Percentiles rank a stretch among this genome's conserved stretches.
Evolutionary conservation across 1,140 invertebrate genomes (phyloP).

Genomic region (Adoxophyes honmai): DNA sequence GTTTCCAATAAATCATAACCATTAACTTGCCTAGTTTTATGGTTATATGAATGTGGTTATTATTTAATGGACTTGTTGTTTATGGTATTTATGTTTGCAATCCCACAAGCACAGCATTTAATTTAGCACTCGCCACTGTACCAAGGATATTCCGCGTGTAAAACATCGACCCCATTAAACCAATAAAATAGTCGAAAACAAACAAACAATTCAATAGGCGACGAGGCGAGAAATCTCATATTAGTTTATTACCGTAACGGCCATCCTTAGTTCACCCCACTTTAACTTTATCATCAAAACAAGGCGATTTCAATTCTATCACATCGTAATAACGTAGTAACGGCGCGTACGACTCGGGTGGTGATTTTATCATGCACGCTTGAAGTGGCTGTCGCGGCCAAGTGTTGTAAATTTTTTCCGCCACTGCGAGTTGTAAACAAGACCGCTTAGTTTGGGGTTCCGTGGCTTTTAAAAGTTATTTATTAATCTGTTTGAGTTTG

Average conservation of each 20-base stretch:
- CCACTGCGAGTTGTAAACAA: conserved; percentile 20
- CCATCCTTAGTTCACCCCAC: not conserved
- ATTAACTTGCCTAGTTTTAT: too few species aligned
- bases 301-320: not conserved
- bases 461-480: not conserved
- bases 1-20: too few species aligned
- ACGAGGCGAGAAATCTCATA: conserved; percentile 13
- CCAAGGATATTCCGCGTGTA: too few species aligned
- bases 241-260: conserved; percentile 13
- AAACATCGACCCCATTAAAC: not conserved
- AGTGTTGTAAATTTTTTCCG: conserved; percentile 39
- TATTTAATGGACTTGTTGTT: too few species aligned
- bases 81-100: too few species aligned
- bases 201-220: conserved; percentile 4
- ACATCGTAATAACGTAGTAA: conserved; percentile 16
- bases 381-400: conserved; percentile 32
- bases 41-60: too few species aligned
- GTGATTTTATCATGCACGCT: conserved; percentile 31
- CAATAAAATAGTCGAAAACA: conserved; percentile 11
- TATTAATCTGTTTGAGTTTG: too few species aligned
- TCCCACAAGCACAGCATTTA: too few species aligned
- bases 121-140: too few species aligned
- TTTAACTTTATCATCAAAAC: not conserved
- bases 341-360: conserved; percentile 16
- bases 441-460: conserved; percentile 1